A percentile compares a stretch with the other conserved stretches of the same genome.
phyloP scores from a whole-genome alignment of 2,888 invertebrate genomes.

The Galerucella pusilla region DNA sequence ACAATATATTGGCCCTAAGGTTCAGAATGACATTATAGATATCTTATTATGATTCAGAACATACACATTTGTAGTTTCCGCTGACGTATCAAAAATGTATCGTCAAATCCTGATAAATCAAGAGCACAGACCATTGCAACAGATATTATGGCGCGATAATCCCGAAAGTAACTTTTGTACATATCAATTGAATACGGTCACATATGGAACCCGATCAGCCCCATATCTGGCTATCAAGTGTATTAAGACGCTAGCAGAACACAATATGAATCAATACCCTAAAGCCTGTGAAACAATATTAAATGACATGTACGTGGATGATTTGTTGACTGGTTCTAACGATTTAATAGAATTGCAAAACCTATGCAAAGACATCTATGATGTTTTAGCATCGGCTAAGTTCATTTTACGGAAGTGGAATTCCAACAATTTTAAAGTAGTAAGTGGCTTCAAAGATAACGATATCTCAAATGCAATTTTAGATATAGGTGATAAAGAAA shows the following conservation, averaged over 20 bases:
- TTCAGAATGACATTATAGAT: constrained; percentile 24
- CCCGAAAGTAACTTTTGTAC: constrained; percentile 29
- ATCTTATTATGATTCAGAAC: constrained; percentile 43
- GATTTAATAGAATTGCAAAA: neutral
- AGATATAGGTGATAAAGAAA: constrained; percentile 5
- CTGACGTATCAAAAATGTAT: constrained; percentile 47
- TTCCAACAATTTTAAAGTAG: too few species aligned
- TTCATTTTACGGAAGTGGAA: too few species aligned
- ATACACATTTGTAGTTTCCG: constrained; percentile 35
- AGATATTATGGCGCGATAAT: constrained; percentile 35
- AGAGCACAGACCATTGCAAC: constrained; percentile 30
- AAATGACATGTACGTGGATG: constrained; percentile 1
- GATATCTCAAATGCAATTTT: constrained; percentile 23
- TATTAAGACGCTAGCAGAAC: constrained; percentile 25
- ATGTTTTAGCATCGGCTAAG: too few species aligned
- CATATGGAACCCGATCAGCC: constrained; percentile 40
- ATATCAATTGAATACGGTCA: constrained; percentile 46
- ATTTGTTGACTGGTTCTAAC: constrained; percentile 3
- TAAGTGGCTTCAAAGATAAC: neutral
- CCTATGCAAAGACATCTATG: too few species aligned
- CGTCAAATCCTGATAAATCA: constrained; percentile 36
- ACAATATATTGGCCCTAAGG: constrained; percentile 23
- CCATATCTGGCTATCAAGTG: constrained; percentile 36
- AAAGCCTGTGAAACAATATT: constrained; percentile 1
- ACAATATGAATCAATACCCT: constrained; percentile 15